A percentile compares a stretch with the other conserved stretches of the same genome.
Conservation (phyloP, 2,888 invertebrate species). For the Tetanocera ferruginea region DNA sequence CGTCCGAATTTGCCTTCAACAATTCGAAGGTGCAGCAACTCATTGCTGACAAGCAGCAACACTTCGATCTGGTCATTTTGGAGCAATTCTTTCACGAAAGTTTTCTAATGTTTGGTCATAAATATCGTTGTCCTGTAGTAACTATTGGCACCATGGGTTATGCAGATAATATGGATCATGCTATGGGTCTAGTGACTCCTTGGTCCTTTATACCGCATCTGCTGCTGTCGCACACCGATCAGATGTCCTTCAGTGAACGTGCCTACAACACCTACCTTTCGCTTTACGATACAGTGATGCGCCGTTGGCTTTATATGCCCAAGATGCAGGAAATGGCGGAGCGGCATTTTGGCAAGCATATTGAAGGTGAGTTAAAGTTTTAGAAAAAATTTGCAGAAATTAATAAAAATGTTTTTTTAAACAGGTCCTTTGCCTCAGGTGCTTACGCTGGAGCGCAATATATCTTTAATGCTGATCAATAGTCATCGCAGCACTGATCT, state of each 20-base stretch:
- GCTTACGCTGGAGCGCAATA: conserved; percentile 70
- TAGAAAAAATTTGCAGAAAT: not conserved
- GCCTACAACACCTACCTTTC: conserved; percentile 66
- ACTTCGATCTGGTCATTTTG: conserved; percentile 69
- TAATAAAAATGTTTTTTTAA: not conserved
- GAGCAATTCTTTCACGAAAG: conserved; percentile 71
- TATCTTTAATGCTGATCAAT: conserved; percentile 72
- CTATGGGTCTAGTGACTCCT: conserved; percentile 68
- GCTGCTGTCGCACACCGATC: conserved; percentile 63
- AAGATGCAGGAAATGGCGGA: conserved; percentile 66
- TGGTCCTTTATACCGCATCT: conserved; percentile 67
- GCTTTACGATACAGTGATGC: conserved; percentile 60
- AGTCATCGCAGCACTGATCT: conserved; percentile 71
- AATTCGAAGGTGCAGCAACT: conserved; percentile 60
- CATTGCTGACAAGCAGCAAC: conserved; percentile 64
- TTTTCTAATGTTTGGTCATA: conserved; percentile 69
- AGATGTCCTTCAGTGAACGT: conserved; percentile 68
- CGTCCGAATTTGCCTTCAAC: conserved; percentile 63
- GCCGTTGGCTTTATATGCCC: conserved; percentile 66
- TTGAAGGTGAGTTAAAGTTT: conserved; percentile 55
- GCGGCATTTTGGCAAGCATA: conserved; percentile 58
- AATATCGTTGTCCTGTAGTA: conserved; percentile 69
- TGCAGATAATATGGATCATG: conserved; percentile 68
- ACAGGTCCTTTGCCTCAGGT: conserved; percentile 67
- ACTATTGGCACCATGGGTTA: conserved; percentile 69